phyloP scores from a whole-genome alignment of 1,140 invertebrate genomes.

The Drosophila lacteicornis region DNA sequence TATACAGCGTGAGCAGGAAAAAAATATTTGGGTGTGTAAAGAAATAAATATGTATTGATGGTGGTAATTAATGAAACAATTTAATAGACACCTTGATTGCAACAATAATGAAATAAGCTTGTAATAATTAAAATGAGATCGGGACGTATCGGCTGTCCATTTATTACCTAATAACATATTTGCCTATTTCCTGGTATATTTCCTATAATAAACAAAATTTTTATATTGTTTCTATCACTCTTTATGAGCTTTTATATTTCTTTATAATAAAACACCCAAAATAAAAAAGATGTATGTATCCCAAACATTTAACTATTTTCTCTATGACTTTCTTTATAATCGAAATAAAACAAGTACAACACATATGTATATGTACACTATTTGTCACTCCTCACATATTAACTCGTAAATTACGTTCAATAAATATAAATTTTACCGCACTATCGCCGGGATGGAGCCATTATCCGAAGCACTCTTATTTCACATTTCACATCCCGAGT shows the following conservation, averaged over 20 bases:
- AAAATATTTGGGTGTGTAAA: not conserved
- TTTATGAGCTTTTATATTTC: too few species aligned
- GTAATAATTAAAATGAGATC: not conserved
- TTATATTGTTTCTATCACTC: too few species aligned
- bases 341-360: not conserved
- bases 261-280: too few species aligned
- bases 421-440: slow-evolving; percentile 30
- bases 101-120: not conserved
- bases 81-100: not conserved
- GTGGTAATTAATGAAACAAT: not conserved
- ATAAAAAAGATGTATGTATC: too few species aligned
- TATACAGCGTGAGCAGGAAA: not conserved
- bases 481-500: slow-evolving; percentile 22
- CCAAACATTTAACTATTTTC: too few species aligned
- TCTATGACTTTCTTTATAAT: not conserved
- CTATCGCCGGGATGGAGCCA: slow-evolving; percentile 43
- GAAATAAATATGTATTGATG: not conserved
- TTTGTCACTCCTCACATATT: not conserved
- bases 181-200: too few species aligned
- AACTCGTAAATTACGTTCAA: slow-evolving; percentile 20
- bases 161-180: too few species aligned
- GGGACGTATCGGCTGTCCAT: too few species aligned
- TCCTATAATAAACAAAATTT: too few species aligned
- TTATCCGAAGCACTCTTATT: slow-evolving; percentile 25
- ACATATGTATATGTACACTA: not conserved